Evolutionary conservation across 1,140 invertebrate genomes (phyloP), one percentile per base, ranked within the genome.

Genomic region (Bicyclus anynana): DNA sequence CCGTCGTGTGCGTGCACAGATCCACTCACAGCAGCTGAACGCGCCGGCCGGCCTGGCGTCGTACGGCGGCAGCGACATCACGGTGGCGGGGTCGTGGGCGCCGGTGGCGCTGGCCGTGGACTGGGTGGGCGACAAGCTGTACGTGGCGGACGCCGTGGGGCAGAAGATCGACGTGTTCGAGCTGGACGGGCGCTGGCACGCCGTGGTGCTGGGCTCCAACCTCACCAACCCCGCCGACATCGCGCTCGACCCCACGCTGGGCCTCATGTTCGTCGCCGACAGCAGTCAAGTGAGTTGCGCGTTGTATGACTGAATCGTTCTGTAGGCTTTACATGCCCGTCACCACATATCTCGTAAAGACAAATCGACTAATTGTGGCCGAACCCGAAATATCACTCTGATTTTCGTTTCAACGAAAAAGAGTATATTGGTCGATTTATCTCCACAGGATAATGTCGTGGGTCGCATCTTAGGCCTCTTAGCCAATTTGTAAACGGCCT

Each of bases 51-150:
- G 81, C n/a, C 62, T 74, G 26, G 52, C 74, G 29, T 74, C 70
- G 2, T 88, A 90, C 59, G 70, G 84, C 4, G 91, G 92, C 12
- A 79, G 89, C 7, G 95, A 95, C 69, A 95, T 96, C 48, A 91
- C 92, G 0, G 84, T 95, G 10, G 93, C 94, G 0, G 96, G 94
- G 5, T 94, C 94, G 0, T 98, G 95, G 96, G 92, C 94, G 7
- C 98, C 97, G 0, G 94, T 95, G 1, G 94, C 95, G 1, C 81
- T 99, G 9, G 97, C 98, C 0, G 93, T 99, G n/a, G 98, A 99
- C 88, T 99, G 98, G 97, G 93, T 99, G 13, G 95, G 96, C 0
- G 94, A 98, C 67, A 99, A 98, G 81, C 90, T 99, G 3, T 99
- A 99, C 83, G 95, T 99, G 7, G 96, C 96, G 0, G 98, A 99